Evolutionary conservation across 2,113 vertebrate genomes (phyloP).

Genomic region (Deroptyus accipitrinus): DNA sequence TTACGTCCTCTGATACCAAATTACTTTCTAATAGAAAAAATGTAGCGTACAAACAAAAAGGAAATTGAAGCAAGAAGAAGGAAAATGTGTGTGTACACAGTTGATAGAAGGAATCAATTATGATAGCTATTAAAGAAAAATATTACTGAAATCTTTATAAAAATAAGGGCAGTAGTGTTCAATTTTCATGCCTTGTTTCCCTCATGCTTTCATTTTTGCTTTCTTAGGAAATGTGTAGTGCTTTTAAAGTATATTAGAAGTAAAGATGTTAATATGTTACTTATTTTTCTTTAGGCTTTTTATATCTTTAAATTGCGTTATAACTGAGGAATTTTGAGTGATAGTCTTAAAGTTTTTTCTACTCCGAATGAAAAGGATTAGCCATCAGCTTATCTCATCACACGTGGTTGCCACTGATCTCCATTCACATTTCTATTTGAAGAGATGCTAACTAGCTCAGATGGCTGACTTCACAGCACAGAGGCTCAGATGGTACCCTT

Average conservation of each 20-base stretch:
- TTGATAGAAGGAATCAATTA: background rate
- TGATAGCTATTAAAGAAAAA: background rate
- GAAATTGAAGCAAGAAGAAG: background rate
- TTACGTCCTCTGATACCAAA: background rate
- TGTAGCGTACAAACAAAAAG: background rate
- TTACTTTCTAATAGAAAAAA: background rate
- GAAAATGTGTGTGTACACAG: background rate
- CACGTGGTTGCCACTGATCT: background rate
- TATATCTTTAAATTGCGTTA: conserved; percentile 16
- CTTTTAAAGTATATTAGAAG: background rate
- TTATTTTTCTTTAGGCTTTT: background rate
- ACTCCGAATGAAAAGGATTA: background rate
- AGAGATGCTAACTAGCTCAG: background rate
- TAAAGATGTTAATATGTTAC: background rate
- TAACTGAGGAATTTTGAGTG: background rate
- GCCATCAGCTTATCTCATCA: background rate
- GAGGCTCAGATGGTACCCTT: background rate
- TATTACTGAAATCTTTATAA: background rate
- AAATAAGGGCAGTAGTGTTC: background rate
- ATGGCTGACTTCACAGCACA: background rate
- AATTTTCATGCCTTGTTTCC: background rate
- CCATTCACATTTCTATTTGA: background rate
- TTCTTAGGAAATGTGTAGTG: background rate
- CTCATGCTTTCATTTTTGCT: background rate
- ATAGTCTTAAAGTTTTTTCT: background rate